Conservation (phyloP, 1,140 invertebrate species). For the Carposina sasakii region DNA sequence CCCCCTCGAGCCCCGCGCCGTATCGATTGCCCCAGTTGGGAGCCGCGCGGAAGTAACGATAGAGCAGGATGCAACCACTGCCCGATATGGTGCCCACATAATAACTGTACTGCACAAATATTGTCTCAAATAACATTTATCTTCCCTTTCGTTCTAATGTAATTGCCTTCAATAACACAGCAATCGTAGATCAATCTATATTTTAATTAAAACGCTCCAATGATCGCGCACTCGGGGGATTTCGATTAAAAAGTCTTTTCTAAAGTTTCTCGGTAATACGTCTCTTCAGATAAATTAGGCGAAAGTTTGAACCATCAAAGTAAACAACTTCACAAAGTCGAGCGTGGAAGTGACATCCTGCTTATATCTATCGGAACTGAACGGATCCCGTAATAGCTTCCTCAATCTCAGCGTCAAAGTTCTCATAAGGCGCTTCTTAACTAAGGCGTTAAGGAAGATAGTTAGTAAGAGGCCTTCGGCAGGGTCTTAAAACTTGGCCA, state of each 20-base stretch:
- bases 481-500: slow-evolving; percentile 67
- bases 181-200: not conserved
- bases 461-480: slow-evolving; percentile 68
- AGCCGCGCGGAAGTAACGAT: slow-evolving; percentile 67
- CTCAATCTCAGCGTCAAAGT: slow-evolving; percentile 69
- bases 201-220: not conserved
- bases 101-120: slow-evolving; percentile 63
- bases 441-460: slow-evolving; percentile 71
- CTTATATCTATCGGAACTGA: slow-evolving; percentile 69
- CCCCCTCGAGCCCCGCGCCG: slow-evolving; percentile 22
- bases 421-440: slow-evolving; percentile 70
- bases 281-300: slow-evolving; percentile 48
- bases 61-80: slow-evolving; percentile 68
- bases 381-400: slow-evolving; percentile 69
- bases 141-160: slow-evolving; percentile 49
- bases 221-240: slow-evolving; percentile 2
- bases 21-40: slow-evolving; percentile 72
- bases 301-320: slow-evolving; percentile 58
- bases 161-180: not conserved
- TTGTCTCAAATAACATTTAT: slow-evolving; percentile 65
- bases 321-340: slow-evolving; percentile 67
- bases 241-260: slow-evolving; percentile 21
- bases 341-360: slow-evolving; percentile 67
- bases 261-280: slow-evolving; percentile 23
- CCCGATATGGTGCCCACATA: slow-evolving; percentile 55